Percentiles rank a stretch among this genome's conserved stretches.
These are phyloP conservation scores for Ichneumoninae sp. DNA, from an alignment of 2,888 invertebrate species.

Conservation along the genomic window DNA sequence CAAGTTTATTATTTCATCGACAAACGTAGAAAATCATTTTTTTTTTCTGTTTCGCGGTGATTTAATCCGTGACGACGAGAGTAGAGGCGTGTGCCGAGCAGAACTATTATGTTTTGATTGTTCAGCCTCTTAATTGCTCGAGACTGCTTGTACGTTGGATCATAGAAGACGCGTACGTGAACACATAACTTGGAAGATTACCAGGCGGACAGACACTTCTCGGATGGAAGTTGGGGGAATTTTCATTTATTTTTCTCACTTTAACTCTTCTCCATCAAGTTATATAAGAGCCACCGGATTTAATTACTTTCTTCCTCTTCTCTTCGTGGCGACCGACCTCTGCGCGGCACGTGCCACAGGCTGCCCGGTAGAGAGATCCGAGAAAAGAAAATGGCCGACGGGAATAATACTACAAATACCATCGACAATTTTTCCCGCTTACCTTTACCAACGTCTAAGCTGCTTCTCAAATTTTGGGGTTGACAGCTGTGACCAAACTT, in stretches of 20 bases:
- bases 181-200: constrained; percentile 33
- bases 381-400: not conserved
- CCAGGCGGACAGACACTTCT: constrained; percentile 75
- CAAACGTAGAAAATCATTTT: constrained; percentile 33
- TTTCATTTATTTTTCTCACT: constrained; percentile 46
- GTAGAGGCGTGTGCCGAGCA: constrained; percentile 12
- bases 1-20: constrained; percentile 63
- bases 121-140: constrained; percentile 64
- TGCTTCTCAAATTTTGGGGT: no score
- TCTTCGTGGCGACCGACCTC: constrained; percentile 11
- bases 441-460: not conserved
- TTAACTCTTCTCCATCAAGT: not conserved
- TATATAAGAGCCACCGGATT: not conserved
- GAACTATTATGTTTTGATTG: constrained; percentile 58
- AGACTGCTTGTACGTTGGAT: not conserved
- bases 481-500: no score
- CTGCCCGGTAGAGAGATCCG: not conserved
- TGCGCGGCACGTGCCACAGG: not conserved
- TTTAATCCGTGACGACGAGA: constrained; percentile 37
- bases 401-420: not conserved
- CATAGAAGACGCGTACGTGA: not conserved
- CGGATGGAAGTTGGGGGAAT: constrained; percentile 69
- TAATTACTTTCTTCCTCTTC: constrained; percentile 30
- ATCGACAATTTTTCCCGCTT: not conserved
- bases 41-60: constrained; percentile 11